These are phyloP conservation scores for Orchesellides sinensis DNA, from an alignment of 2,888 invertebrate genomes.

Conservation along the genomic window DNA sequence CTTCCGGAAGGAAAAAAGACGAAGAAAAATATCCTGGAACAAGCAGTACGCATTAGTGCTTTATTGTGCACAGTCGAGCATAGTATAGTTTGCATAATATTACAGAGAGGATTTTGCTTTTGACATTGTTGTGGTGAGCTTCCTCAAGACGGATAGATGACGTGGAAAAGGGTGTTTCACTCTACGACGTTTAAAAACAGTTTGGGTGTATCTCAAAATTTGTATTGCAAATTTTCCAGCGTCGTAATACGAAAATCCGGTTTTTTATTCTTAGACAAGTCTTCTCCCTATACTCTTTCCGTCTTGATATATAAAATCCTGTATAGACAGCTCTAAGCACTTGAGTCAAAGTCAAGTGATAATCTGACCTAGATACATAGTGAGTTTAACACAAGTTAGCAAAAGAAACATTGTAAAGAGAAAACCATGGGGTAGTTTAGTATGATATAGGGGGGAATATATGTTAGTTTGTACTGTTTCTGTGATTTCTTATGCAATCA, in stretches of 20 bases:
- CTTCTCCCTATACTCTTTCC: neutral
- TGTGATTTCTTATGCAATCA: slow-evolving; percentile 63
- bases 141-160: slow-evolving; percentile 35
- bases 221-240: slow-evolving; percentile 48
- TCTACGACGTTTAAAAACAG: slow-evolving; percentile 17
- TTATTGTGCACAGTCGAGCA: neutral
- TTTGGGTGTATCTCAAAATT: slow-evolving; percentile 37
- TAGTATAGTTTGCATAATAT: slow-evolving; percentile 25
- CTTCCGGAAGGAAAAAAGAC: slow-evolving; percentile 34
- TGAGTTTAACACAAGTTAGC: neutral
- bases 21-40: neutral
- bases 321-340: slow-evolving; percentile 15
- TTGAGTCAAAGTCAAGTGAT: slow-evolving; percentile 39
- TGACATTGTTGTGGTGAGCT: slow-evolving; percentile 33
- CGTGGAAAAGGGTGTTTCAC: slow-evolving; percentile 44
- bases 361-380: slow-evolving; percentile 32
- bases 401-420: neutral
- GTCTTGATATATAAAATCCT: too few relatives aligned
- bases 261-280: too few relatives aligned
- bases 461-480: slow-evolving; percentile 10
- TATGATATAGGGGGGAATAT: neutral
- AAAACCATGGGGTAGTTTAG: neutral
- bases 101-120: slow-evolving; percentile 26
- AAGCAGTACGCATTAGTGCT: neutral
- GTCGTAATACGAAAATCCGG: slow-evolving; percentile 14